Evolutionary conservation across 2,888 invertebrate species (phyloP).

Genomic region (Amblyjoppa fuscipennis): DNA sequence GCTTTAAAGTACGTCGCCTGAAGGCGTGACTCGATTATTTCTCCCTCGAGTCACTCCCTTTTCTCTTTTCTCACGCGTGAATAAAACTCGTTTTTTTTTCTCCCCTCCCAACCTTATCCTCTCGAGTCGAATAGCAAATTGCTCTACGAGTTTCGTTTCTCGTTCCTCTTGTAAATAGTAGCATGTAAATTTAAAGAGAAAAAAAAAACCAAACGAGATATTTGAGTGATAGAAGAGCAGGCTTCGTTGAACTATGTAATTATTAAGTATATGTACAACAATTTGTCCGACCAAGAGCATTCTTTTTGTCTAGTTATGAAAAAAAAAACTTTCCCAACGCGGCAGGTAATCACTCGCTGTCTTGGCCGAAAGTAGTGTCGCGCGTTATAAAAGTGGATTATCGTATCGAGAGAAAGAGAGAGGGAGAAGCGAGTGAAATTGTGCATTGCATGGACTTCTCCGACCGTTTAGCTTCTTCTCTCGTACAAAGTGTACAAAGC

Average conservation of each 20-base stretch:
- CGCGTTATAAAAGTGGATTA: conserved; percentile 27
- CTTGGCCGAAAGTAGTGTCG: conserved; percentile 44
- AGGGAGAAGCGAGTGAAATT: conserved; percentile 40
- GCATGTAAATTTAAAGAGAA: conserved; percentile 59
- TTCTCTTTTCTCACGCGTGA: conserved; percentile 71
- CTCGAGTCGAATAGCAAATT: conserved; percentile 43
- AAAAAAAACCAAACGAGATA: conserved; percentile 21
- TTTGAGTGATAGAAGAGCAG: conserved; percentile 72
- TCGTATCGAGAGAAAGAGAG: conserved; percentile 16
- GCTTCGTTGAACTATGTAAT: conserved; percentile 74
- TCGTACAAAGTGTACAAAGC: conserved; percentile 36
- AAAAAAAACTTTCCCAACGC: background rate
- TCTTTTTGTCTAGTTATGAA: conserved; percentile 14
- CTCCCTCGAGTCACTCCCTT: conserved; percentile 66
- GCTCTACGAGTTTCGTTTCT: conserved; percentile 37
- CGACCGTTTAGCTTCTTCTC: conserved; percentile 19
- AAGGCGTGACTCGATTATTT: conserved; percentile 60
- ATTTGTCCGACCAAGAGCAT: conserved; percentile 38
- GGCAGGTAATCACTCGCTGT: conserved; percentile 49
- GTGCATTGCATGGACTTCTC: conserved; percentile 30
- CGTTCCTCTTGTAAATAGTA: conserved; percentile 75
- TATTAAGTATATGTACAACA: conserved; percentile 59
- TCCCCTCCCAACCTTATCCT: conserved; percentile 5
- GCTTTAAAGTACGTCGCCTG: conserved; percentile 71
- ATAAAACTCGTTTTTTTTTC: conserved; percentile 47